Conservation (phyloP, 2,888 invertebrate genomes). For the Fragum whitleyi region DNA sequence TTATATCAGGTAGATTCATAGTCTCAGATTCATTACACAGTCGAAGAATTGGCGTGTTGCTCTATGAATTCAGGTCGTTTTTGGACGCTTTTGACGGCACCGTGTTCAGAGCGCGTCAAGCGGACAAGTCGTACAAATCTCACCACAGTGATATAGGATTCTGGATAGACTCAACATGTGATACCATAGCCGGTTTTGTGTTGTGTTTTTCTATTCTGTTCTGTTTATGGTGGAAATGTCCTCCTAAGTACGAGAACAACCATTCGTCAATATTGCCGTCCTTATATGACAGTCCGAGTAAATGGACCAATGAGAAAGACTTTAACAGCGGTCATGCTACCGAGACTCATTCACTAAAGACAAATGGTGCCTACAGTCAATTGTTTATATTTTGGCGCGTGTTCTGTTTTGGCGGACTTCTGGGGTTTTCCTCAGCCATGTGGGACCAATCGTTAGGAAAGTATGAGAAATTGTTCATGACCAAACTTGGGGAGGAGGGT, state of each 20-base stretch:
- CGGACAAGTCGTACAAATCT: conserved; percentile 68
- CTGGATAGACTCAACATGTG: conserved; percentile 93
- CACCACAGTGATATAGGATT: conserved; percentile 92
- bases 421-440: conserved; percentile 73
- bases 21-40: conserved; percentile 90
- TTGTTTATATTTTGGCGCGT: conserved; percentile 75
- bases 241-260: conserved; percentile 51
- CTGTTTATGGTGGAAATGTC: conserved; percentile 69
- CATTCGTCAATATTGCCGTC: conserved; percentile 57
- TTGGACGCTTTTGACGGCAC: conserved; percentile 95
- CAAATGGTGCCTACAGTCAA: conserved; percentile 68
- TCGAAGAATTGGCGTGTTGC: conserved; percentile 90
- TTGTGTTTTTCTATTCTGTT: conserved; percentile 86
- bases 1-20: conserved; percentile 90
- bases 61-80: conserved; percentile 93
- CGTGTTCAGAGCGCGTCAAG: conserved; percentile 90
- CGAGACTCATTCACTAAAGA: conserved; percentile 52
- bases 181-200: conserved; percentile 88
- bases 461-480: conserved; percentile 71
- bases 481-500: conserved; percentile 62
- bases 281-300: conserved; percentile 29
- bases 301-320: conserved; percentile 26
- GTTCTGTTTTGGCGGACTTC: conserved; percentile 73
- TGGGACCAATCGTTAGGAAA: conserved; percentile 76
- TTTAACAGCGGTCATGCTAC: conserved; percentile 39